Conservation (phyloP, 2,113 vertebrate species). For the Ochotona curzoniae region DNA sequence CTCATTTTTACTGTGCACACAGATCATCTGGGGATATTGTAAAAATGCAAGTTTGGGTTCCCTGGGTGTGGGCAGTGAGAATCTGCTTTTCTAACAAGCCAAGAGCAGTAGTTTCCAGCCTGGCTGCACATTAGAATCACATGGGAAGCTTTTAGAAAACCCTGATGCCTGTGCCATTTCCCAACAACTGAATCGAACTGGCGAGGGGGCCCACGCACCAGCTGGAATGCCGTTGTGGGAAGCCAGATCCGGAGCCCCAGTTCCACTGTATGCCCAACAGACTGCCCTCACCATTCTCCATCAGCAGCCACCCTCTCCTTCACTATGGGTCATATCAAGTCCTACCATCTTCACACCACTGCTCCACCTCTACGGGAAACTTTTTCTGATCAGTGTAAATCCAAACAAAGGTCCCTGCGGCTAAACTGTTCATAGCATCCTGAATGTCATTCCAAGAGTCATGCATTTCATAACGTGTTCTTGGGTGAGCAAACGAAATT, state of each 20-base stretch:
- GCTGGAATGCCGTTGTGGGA: background rate
- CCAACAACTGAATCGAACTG: background rate
- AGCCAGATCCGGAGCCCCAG: background rate
- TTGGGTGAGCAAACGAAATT: background rate
- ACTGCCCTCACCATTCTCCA: background rate
- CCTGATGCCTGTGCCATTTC: background rate
- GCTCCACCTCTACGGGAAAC: background rate
- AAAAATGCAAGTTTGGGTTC: slow-evolving; percentile 21
- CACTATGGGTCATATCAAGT: background rate
- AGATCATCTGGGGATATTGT: slow-evolving; percentile 3
- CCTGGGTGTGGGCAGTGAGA: background rate
- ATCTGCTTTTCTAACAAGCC: slow-evolving; percentile 25
- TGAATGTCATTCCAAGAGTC: background rate
- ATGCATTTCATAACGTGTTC: background rate
- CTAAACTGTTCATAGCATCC: background rate
- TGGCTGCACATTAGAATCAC: background rate
- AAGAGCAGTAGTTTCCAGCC: background rate
- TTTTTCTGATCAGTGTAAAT: background rate
- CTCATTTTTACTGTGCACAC: background rate
- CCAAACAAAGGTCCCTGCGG: background rate
- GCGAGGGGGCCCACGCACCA: background rate
- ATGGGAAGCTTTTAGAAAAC: background rate
- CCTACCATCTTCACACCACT: background rate
- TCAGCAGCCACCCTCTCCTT: background rate
- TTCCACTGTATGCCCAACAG: background rate